Conservation (phyloP, 2,888 invertebrate genomes). For the Cephus nigrinus region DNA sequence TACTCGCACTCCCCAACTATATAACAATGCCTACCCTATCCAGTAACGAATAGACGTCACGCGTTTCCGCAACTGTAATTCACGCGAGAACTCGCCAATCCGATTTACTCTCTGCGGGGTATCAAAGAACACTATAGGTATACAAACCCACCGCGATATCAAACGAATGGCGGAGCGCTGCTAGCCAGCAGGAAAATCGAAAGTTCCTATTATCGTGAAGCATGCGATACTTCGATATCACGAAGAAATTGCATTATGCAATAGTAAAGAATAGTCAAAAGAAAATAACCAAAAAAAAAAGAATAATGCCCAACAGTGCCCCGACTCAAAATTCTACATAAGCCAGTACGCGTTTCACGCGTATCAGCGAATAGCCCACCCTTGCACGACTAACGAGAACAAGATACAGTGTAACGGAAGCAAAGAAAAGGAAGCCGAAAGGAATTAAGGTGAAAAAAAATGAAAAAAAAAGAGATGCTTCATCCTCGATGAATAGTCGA, state of each 20-base stretch:
- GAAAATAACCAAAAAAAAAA: background rate
- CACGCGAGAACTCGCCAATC: background rate
- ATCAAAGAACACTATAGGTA: background rate
- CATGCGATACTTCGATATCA: background rate
- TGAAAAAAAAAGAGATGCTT: background rate
- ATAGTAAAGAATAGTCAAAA: background rate
- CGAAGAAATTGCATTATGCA: background rate
- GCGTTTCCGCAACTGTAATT: background rate
- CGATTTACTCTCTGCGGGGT: background rate
- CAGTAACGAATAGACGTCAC: background rate
- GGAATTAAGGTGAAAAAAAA: background rate
- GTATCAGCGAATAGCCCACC: slow-evolving; percentile 38
- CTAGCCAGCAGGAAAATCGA: background rate
- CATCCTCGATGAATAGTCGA: background rate
- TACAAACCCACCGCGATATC: background rate
- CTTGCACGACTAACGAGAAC: background rate
- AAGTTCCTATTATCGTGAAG: background rate
- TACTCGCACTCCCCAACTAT: background rate
- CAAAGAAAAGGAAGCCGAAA: background rate
- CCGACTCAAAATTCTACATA: background rate
- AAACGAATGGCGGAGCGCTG: background rate
- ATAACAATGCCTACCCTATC: background rate
- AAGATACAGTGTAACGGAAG: background rate
- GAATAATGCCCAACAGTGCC: background rate
- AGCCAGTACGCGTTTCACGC: slow-evolving; percentile 14